These are phyloP conservation scores for Zonotrichia leucophrys DNA, from an alignment of 2,113 vertebrate genomes.

Conservation along the genomic window DNA sequence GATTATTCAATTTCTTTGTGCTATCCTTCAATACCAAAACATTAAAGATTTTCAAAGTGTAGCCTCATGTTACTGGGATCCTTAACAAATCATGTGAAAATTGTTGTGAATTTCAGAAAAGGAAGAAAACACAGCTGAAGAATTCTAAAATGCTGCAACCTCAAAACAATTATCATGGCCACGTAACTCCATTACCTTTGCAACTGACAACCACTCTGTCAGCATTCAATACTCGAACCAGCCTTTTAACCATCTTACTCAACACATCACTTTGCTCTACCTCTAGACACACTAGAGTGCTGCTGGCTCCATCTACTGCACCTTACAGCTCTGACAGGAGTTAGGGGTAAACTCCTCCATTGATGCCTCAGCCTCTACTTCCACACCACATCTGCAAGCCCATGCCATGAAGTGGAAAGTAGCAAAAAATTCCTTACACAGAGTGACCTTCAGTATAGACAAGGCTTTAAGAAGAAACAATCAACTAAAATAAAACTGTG, in stretches of 20 bases:
- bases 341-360: not conserved
- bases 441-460: not conserved
- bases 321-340: not conserved
- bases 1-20: not conserved
- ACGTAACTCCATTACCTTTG: not conserved
- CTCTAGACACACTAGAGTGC: not conserved
- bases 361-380: not conserved
- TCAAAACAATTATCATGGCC: not conserved
- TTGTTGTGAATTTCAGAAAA: not conserved
- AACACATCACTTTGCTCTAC: not conserved
- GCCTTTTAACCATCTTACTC: not conserved
- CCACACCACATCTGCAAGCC: not conserved
- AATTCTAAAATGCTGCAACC: not conserved
- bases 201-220: not conserved
- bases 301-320: not conserved
- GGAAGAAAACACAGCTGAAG: not conserved
- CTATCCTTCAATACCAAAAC: not conserved
- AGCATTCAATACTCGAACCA: not conserved
- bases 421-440: not conserved
- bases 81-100: not conserved
- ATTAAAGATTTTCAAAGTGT: not conserved
- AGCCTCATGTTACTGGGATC: not conserved
- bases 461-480: not conserved
- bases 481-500: not conserved
- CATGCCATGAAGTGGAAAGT: accelerated